Conservation (phyloP, 2,888 invertebrate species). For the Eupeodes luniger region DNA sequence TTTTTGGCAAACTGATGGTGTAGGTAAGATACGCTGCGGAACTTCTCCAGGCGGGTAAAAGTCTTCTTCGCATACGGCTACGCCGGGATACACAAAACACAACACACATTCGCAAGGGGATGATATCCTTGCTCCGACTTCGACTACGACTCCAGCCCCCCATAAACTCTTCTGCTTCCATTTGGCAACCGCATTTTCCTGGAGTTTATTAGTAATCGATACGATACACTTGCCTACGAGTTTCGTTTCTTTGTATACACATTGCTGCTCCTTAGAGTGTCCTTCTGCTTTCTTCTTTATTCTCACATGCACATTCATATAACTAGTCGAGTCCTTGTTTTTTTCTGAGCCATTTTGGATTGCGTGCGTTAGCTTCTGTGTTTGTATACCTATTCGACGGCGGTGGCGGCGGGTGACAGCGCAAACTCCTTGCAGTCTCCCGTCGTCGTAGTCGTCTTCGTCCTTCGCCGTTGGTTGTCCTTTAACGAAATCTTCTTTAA, state of each 20-base stretch:
- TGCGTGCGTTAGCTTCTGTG: constrained; percentile 43
- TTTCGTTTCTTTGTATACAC: constrained; percentile 25
- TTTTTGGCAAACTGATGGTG: not conserved
- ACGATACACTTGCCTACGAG: constrained; percentile 67
- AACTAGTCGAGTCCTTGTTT: constrained; percentile 6
- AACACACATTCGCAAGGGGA: constrained; percentile 48
- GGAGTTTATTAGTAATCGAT: constrained; percentile 75
- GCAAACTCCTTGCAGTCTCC: constrained; percentile 58
- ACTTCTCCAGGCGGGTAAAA: constrained; percentile 56
- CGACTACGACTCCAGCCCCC: no score
- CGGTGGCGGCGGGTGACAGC: constrained; percentile 33
- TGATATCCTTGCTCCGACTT: constrained; percentile 2
- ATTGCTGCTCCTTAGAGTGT: constrained; percentile 50
- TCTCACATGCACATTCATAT: not conserved
- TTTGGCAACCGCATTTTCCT: constrained; percentile 66
- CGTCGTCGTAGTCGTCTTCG: not conserved
- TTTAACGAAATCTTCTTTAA: constrained; percentile 44
- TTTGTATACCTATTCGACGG: constrained; percentile 27
- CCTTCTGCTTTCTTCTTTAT: constrained; percentile 25
- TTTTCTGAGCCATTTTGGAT: constrained; percentile 68
- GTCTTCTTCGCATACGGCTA: constrained; percentile 27
- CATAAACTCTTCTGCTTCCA: constrained; percentile 19
- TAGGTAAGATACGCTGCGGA: constrained; percentile 1
- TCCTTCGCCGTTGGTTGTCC: not conserved
- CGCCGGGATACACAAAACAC: constrained; percentile 50